Percentiles rank a stretch among this genome's conserved stretches.
These are phyloP conservation scores for Drosophila repleta DNA, from an alignment of 1,140 invertebrate species.

Conservation along the genomic window DNA sequence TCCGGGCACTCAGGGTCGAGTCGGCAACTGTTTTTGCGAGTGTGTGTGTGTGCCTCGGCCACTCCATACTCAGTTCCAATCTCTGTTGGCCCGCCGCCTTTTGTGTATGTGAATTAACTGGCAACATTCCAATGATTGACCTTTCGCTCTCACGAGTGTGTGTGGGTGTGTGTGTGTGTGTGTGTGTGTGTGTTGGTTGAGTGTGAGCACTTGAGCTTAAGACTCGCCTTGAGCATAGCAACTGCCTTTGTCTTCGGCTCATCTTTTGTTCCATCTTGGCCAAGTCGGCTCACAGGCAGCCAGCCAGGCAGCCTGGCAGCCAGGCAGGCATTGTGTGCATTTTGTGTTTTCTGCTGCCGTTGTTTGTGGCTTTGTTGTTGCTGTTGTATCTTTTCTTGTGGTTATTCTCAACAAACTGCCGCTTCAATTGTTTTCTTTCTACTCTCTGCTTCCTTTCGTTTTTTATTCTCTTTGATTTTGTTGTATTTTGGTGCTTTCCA, in stretches of 20 bases:
- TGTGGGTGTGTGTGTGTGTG: constrained; percentile 21
- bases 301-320: no score
- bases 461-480: constrained; percentile 16
- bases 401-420: constrained; percentile 36
- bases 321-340: constrained; percentile 61
- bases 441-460: neutral
- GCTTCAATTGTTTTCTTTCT: constrained; percentile 28
- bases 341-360: constrained; percentile 33
- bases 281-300: constrained; percentile 1
- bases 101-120: constrained; percentile 79
- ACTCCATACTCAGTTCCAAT: neutral
- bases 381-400: constrained; percentile 32
- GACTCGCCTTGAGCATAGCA: constrained; percentile 69
- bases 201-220: constrained; percentile 64
- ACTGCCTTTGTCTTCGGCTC: constrained; percentile 73
- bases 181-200: constrained; percentile 44
- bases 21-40: constrained; percentile 45
- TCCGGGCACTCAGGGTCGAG: constrained; percentile 35
- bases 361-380: constrained; percentile 41
- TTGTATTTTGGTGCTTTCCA: constrained; percentile 33
- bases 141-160: constrained; percentile 40
- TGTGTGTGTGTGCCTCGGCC: constrained; percentile 31
- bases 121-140: constrained; percentile 82
- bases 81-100: constrained; percentile 53
- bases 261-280: constrained; percentile 67